Evolutionary conservation across 2,113 vertebrate genomes (phyloP).

Genomic region (Gadus macrocephalus): DNA sequence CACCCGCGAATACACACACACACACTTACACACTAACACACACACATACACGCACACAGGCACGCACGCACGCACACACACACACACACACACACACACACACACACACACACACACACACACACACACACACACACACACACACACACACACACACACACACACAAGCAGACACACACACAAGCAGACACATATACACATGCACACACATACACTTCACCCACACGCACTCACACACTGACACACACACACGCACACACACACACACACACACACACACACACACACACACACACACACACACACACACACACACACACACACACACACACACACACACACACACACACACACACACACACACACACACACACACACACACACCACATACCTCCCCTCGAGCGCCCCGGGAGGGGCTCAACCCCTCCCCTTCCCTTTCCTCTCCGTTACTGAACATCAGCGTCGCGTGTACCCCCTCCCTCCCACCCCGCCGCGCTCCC

Average conservation of each 20-base stretch:
- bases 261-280: too few species aligned
- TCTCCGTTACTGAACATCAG: conserved; percentile 35
- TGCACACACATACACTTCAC: too few species aligned
- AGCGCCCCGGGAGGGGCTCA: conserved; percentile 52
- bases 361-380: conserved; percentile 35
- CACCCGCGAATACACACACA: conserved; percentile 3
- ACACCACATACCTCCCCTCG: conserved; percentile 17
- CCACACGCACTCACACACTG: too few species aligned
- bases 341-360: conserved; percentile 50
- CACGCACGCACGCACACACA: conserved; percentile 5
- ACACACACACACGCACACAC: too few species aligned
- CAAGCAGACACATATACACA: too few species aligned
- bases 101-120: conserved; percentile 36
- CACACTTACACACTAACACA: too few species aligned
- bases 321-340: conserved; percentile 55
- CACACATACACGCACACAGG: too few species aligned
- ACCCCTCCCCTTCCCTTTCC: conserved; percentile 50
- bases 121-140: conserved; percentile 22
- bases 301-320: conserved; percentile 1
- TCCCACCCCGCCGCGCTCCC: conserved; percentile 3
- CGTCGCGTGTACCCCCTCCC: conserved; percentile 34
- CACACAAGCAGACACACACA: too few species aligned
- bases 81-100: conserved; percentile 27
- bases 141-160: background rate
- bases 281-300: too few species aligned